Percentiles rank a stretch among this genome's conserved stretches.
phyloP scores from a whole-genome alignment of 1,140 invertebrate genomes.

The Cydia pomonella region DNA sequence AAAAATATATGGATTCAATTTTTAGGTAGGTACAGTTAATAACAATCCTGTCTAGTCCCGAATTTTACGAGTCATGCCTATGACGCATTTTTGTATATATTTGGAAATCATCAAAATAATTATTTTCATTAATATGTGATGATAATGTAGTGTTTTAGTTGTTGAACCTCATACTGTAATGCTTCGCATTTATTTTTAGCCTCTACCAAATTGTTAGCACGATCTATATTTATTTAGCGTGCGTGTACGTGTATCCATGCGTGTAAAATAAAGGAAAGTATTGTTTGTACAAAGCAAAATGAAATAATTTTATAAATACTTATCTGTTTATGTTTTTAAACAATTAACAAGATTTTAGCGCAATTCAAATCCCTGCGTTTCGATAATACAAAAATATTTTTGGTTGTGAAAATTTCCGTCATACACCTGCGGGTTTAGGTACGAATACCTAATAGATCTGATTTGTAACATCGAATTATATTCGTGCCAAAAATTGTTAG shows the following conservation, averaged over 20 bases:
- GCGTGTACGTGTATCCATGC: too few species aligned
- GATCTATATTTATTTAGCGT: neutral
- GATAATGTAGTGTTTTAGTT: neutral
- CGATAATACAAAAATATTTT: neutral
- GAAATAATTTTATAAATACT: slow-evolving; percentile 46
- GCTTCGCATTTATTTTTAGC: neutral
- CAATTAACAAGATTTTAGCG: slow-evolving; percentile 45
- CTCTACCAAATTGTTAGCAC: neutral
- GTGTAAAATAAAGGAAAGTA: neutral
- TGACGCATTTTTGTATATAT: neutral
- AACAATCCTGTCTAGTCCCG: slow-evolving; percentile 19
- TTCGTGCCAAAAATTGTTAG: slow-evolving; percentile 11
- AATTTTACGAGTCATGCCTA: neutral
- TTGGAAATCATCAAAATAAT: neutral
- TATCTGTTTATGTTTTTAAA: slow-evolving; percentile 37
- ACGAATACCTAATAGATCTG: slow-evolving; percentile 17
- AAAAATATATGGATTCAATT: neutral
- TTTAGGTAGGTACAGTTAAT: neutral
- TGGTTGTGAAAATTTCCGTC: neutral
- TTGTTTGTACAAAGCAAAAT: slow-evolving; percentile 34
- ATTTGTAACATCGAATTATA: slow-evolving; percentile 14
- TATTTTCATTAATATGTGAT: neutral
- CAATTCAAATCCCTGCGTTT: neutral
- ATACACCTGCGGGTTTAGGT: neutral
- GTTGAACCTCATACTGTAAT: slow-evolving; percentile 1